Evolutionary conservation across 2,888 invertebrate species (phyloP).

Genomic region (Doris montereyensis): DNA sequence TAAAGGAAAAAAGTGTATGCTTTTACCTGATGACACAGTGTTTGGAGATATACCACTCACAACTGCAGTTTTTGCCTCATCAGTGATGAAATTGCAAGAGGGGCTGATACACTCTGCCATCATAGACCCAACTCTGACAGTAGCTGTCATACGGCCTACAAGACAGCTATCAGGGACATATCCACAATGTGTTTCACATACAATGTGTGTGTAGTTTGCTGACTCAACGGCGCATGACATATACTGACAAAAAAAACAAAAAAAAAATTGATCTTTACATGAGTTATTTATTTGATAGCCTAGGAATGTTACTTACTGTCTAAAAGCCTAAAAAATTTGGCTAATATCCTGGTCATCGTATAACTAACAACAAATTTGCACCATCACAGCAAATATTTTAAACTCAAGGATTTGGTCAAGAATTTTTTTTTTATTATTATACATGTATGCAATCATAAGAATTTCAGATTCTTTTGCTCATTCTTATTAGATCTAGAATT

Average conservation of each 20-base stretch:
- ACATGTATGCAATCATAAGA: too few species aligned
- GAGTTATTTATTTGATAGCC: too few species aligned
- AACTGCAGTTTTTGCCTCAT: conserved; percentile 1
- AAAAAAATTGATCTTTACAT: too few species aligned
- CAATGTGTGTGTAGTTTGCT: conserved; percentile 46
- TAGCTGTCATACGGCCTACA: conserved; percentile 42
- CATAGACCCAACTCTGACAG: not conserved
- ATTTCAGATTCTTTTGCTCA: too few species aligned
- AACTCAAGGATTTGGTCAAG: too few species aligned
- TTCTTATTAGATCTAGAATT: too few species aligned
- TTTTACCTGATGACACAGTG: conserved; percentile 1
- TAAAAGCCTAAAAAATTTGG: too few species aligned
- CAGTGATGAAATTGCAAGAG: conserved; percentile 21
- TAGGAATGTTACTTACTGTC: too few species aligned
- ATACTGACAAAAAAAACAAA: not conserved
- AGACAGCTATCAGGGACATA: conserved; percentile 45
- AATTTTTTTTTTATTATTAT: too few species aligned
- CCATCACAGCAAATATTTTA: too few species aligned
- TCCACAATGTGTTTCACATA: conserved; percentile 46
- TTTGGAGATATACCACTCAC: conserved; percentile 4
- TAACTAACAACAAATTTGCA: too few species aligned
- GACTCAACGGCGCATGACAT: conserved; percentile 46
- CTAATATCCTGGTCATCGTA: too few species aligned
- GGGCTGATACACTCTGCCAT: conserved; percentile 43
- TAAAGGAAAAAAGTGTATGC: not conserved